Conservation (phyloP, 2,113 vertebrate genomes). For the Dasyornis broadbenti region DNA sequence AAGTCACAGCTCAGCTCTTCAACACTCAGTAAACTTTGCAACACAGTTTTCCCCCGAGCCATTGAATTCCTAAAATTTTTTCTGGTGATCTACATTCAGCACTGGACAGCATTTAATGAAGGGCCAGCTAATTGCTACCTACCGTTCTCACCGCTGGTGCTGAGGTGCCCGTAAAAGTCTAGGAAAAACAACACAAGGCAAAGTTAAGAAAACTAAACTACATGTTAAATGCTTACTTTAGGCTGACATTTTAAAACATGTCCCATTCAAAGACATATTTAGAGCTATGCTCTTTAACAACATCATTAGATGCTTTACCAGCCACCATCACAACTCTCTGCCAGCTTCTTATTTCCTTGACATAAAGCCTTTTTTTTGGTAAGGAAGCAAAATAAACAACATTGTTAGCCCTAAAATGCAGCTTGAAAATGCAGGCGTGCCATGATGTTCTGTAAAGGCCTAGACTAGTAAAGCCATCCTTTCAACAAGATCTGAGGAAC, state of each 20-base stretch:
- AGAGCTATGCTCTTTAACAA: not conserved
- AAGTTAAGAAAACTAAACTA: slow-evolving; percentile 45
- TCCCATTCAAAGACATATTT: not conserved
- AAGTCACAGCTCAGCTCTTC: not conserved
- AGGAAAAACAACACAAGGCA: slow-evolving; percentile 56
- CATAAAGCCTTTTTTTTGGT: not conserved
- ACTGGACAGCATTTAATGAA: slow-evolving; percentile 35
- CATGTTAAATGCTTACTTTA: not conserved
- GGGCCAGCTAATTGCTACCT: slow-evolving; percentile 47
- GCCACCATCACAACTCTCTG: not conserved
- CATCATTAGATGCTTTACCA: fast-evolving
- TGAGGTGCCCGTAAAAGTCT: slow-evolving; percentile 40
- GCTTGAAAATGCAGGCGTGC: not conserved
- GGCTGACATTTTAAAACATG: not conserved
- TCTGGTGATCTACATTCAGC: slow-evolving; percentile 9
- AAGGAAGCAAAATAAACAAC: not conserved
- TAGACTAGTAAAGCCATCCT: not conserved
- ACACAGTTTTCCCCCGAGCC: not conserved
- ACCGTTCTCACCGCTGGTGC: slow-evolving; percentile 51
- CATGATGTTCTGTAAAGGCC: not conserved
- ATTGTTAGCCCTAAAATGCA: not conserved
- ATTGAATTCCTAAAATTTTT: slow-evolving; percentile 46
- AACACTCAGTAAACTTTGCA: not conserved
- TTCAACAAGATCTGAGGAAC: not conserved
- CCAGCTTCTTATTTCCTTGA: not conserved